Evolutionary conservation across 2,113 vertebrate species (phyloP).

Genomic region (crab-eating macaque (Macaca fascicularis)): DNA sequence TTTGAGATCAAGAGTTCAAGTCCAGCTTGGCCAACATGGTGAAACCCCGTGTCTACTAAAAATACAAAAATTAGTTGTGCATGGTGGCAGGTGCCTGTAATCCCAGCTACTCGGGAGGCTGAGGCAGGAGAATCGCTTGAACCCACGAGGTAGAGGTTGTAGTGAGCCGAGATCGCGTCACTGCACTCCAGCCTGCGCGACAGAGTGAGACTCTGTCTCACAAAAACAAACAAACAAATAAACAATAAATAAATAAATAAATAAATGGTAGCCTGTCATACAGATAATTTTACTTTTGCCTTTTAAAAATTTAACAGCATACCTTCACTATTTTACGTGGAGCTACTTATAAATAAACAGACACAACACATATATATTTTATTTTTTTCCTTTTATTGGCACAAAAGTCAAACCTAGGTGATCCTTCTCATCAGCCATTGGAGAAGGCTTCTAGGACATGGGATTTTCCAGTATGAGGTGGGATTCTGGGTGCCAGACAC

Average conservation of each 20-base stretch:
- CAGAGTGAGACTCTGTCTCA: no score
- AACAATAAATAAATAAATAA: neutral
- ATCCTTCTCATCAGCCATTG: neutral
- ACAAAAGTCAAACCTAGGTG: neutral
- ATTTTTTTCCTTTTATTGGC: slow-evolving; percentile 1
- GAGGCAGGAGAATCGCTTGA: no score
- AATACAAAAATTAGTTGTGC: no score
- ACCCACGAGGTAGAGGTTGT: no score
- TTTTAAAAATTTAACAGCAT: slow-evolving; percentile 4
- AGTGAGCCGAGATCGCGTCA: no score
- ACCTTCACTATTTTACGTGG: neutral
- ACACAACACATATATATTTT: neutral
- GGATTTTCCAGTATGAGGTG: neutral
- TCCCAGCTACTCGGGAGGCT: no score
- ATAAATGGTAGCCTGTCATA: neutral
- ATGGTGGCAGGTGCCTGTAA: no score
- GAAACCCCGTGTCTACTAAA: no score
- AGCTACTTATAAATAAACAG: neutral
- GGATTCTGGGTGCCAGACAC: neutral
- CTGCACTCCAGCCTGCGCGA: no score
- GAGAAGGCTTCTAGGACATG: neutral
- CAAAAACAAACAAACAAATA: no score
- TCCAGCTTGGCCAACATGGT: no score
- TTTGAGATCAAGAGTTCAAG: no score
- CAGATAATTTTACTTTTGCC: neutral